A percentile compares a stretch with the other conserved stretches of the same genome.
Conservation (phyloP, 2,113 vertebrate species). For the Anseranas semipalmata region DNA sequence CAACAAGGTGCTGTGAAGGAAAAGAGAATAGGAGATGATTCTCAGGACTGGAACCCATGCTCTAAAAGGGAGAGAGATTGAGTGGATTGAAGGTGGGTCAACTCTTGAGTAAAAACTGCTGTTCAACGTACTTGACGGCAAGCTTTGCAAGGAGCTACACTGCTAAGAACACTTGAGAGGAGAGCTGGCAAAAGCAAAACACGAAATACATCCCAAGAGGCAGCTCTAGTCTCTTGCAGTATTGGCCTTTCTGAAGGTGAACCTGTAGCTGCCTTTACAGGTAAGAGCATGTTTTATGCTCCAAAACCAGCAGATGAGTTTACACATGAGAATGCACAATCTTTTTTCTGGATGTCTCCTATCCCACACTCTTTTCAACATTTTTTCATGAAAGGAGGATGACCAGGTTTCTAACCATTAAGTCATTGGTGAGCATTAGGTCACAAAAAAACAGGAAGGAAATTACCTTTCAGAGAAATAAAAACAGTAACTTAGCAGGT, state of each 20-base stretch:
- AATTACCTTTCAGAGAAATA: background rate
- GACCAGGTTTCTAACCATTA: background rate
- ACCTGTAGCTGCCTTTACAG: fast-evolving
- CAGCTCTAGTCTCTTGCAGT: background rate
- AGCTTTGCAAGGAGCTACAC: background rate
- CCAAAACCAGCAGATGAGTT: background rate
- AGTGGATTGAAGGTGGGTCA: background rate
- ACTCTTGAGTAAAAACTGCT: background rate
- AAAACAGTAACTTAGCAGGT: background rate
- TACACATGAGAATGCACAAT: background rate
- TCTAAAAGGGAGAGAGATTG: background rate
- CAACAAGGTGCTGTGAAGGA: background rate
- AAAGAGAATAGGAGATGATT: background rate
- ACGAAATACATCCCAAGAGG: background rate
- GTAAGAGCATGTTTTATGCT: background rate
- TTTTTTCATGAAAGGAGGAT: background rate
- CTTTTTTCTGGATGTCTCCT: background rate
- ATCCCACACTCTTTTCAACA: background rate
- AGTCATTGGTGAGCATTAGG: background rate
- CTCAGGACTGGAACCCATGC: background rate
- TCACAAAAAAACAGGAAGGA: background rate
- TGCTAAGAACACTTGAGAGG: background rate
- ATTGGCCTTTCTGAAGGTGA: background rate
- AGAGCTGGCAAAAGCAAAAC: background rate
- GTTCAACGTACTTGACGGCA: background rate